Base-by-base conservation (phyloP, 2,888 invertebrate species). In the Tiliacea aurago region DNA sequence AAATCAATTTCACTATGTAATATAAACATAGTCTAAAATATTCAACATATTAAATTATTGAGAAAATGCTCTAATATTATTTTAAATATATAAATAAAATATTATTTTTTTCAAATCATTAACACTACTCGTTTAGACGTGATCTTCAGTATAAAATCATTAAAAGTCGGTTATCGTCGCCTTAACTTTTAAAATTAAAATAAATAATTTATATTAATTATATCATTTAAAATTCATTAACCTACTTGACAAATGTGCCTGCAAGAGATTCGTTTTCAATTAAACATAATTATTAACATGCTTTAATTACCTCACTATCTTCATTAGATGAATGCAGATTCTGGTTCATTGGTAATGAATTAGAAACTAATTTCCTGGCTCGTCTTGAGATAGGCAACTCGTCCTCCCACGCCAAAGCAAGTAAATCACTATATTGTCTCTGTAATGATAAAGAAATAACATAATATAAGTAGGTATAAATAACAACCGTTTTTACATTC, bases 401-500 rank as follows among this genome's bases (percentile, higher is more conserved):
- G 90, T 98, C 98, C 90, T 98, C 98, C 94, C 99, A 99, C 47
- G 98, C 98, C 86, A 99, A 96, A 11, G 98, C 98, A 93, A 99
- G 98, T 87, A 99, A 96, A 90, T 99, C 99, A 91, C 98, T 98
- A 94, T 98, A 99, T 96, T 98, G 98, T 95, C 98, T 98, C 97
- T 97, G 94, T 78, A 95, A 95, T 28, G 74, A 70, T 86, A 74
- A 84, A 83, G 73, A 67, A 72, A 78, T 64, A 59, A 68, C 33
- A 45, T 51, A 11, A 70, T 41, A 2, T 68, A 7, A 58, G 23
- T 80, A 33, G 13, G 41, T 71, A 20, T 20, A 56, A 33, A n/a
- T 18, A 55, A 55, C 20, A 53, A 43, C 9, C 18, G 47, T 23
- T 20, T 37, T 45, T 23, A 7, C 15, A 58, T 37, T 74, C 43